These are phyloP conservation scores for Tachystola acroxantha DNA, from an alignment of 2,888 invertebrate species.

Conservation along the genomic window DNA sequence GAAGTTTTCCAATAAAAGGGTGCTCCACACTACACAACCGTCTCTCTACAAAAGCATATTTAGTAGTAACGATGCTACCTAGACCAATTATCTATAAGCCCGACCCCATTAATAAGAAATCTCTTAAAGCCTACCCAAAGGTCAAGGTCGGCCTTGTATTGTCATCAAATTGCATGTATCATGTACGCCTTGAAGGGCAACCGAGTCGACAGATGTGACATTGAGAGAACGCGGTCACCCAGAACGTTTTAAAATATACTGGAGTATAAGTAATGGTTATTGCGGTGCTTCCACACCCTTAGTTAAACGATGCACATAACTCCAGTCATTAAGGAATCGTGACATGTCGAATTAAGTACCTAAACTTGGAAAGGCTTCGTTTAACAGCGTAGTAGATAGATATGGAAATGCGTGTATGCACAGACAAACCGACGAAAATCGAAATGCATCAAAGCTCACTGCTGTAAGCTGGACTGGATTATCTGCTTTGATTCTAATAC, in stretches of 20 bases:
- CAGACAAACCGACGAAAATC: too few species aligned
- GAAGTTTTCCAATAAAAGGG: too few species aligned
- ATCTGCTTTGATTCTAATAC: too few species aligned
- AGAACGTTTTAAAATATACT: constrained; percentile 3
- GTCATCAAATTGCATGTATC: constrained; percentile 1
- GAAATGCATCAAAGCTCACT: too few species aligned
- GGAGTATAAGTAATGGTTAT: neutral
- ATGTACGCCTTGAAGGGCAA: constrained; percentile 11
- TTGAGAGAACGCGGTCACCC: constrained; percentile 24
- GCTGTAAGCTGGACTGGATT: too few species aligned
- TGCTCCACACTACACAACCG: too few species aligned
- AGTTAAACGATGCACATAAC: constrained; percentile 4
- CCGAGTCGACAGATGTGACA: constrained; percentile 22
- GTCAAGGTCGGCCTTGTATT: constrained; percentile 9
- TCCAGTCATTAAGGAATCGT: constrained; percentile 8
- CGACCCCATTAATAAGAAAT: neutral
- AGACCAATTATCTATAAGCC: too few species aligned
- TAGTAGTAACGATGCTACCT: too few species aligned
- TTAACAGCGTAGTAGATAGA: neutral
- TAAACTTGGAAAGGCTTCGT: constrained; percentile 30
- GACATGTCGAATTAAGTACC: constrained; percentile 31
- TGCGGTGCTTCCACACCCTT: neutral
- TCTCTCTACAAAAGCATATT: too few species aligned
- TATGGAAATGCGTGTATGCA: too few species aligned
- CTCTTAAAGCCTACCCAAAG: neutral